A percentile compares a stretch with the other conserved stretches of the same genome.
Conservation (phyloP, 2,113 vertebrate genomes). For the Pycnonotus jocosus region DNA sequence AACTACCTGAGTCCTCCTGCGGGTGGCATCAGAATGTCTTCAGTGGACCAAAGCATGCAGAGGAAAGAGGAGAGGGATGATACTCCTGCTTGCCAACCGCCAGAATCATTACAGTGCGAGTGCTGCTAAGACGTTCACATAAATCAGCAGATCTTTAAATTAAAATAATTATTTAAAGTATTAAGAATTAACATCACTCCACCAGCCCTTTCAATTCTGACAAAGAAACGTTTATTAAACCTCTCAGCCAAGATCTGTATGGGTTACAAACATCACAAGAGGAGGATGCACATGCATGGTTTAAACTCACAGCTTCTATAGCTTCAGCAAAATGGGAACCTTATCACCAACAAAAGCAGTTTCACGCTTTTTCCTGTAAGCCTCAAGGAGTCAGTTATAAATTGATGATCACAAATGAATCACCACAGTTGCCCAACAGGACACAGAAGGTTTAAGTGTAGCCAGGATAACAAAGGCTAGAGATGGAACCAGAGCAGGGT, state of each 20-base stretch:
- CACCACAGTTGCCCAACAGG: background rate
- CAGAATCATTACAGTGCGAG: background rate
- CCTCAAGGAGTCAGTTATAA: background rate
- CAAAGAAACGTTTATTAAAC: background rate
- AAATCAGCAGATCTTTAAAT: background rate
- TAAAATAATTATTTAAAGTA: background rate
- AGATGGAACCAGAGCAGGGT: background rate
- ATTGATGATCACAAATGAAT: background rate
- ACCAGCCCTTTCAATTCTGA: background rate
- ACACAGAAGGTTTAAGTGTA: background rate
- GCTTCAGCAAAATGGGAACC: background rate
- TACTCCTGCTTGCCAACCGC: background rate
- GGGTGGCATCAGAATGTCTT: conserved; percentile 69
- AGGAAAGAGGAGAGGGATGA: background rate
- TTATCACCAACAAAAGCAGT: background rate
- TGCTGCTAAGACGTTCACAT: background rate
- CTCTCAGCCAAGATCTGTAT: background rate
- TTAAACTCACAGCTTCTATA: background rate
- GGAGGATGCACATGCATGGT: background rate
- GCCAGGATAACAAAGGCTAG: background rate
- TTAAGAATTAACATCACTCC: background rate
- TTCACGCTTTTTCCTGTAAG: background rate
- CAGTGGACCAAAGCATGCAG: background rate
- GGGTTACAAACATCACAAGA: background rate
- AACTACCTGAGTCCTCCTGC: conserved; percentile 42